A percentile compares a stretch with the other conserved stretches of the same genome.
Conservation (phyloP, 2,113 vertebrate species). For the Hydrolagus affinis region DNA sequence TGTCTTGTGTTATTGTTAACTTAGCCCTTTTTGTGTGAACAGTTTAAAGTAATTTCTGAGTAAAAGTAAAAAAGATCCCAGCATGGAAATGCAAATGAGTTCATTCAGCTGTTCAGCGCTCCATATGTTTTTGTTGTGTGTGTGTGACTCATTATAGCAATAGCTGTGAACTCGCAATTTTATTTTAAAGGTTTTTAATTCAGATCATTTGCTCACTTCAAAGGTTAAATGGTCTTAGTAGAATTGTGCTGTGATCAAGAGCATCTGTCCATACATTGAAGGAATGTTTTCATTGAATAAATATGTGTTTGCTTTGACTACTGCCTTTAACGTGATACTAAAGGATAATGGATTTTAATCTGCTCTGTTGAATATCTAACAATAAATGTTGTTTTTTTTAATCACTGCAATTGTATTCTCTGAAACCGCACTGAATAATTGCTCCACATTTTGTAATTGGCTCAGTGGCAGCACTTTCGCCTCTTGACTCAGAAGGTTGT, state of each 20-base stretch:
- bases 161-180: not conserved
- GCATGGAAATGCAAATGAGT: not conserved
- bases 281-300: conserved; percentile 16
- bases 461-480: no score
- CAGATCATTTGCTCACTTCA: conserved; percentile 1
- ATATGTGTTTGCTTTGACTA: conserved; percentile 14
- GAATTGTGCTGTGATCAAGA: not conserved
- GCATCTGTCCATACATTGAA: not conserved
- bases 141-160: not conserved
- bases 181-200: not conserved
- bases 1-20: not conserved
- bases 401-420: not conserved
- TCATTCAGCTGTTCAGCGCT: conserved; percentile 4
- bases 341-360: conserved; percentile 17
- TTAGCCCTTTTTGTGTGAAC: not conserved
- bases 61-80: not conserved
- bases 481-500: no score
- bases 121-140: not conserved
- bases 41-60: not conserved
- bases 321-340: conserved; percentile 10
- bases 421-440: not conserved
- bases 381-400: conserved; percentile 26
- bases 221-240: conserved; percentile 4
- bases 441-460: no score
- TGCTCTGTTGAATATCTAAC: conserved; percentile 10